These are phyloP conservation scores for Mus caroli DNA, from an alignment of 2,797 vertebrate species.

Conservation along the genomic window DNA sequence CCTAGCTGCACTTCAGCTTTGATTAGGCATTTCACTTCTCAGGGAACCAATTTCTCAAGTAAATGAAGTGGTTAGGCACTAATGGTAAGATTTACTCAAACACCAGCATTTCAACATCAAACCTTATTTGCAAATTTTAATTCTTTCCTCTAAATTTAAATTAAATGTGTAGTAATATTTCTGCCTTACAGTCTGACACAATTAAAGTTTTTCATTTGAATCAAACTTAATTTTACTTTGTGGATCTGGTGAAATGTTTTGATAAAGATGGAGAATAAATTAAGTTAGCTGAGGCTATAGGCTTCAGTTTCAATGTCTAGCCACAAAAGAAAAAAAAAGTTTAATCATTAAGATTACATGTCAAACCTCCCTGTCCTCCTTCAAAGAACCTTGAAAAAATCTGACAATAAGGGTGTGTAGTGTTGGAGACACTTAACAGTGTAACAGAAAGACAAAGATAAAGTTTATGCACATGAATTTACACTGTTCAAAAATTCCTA, in stretches of 20 bases:
- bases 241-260: not conserved
- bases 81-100: not conserved
- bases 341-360: constrained; percentile 25
- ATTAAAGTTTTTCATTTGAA: constrained; percentile 48
- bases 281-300: not conserved
- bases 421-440: not conserved
- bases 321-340: not conserved
- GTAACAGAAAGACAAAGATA: constrained; percentile 20
- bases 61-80: not conserved
- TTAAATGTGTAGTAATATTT: constrained; percentile 26
- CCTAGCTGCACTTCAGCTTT: not conserved
- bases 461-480: constrained; percentile 24
- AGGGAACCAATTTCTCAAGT: not conserved
- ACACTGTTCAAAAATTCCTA: constrained; percentile 5
- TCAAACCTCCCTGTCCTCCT: not conserved
- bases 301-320: not conserved
- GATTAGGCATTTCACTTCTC: not conserved
- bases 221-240: constrained; percentile 4
- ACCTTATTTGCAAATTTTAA: constrained; percentile 31
- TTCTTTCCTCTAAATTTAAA: constrained; percentile 37
- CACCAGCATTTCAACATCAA: constrained; percentile 15
- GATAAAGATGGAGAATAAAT: constrained; percentile 32
- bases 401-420: not conserved
- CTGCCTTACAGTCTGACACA: constrained; percentile 15
- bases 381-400: constrained; percentile 24